Base-by-base conservation (phyloP, 2,113 vertebrate species). In the Ctenomys sociabilis region DNA sequence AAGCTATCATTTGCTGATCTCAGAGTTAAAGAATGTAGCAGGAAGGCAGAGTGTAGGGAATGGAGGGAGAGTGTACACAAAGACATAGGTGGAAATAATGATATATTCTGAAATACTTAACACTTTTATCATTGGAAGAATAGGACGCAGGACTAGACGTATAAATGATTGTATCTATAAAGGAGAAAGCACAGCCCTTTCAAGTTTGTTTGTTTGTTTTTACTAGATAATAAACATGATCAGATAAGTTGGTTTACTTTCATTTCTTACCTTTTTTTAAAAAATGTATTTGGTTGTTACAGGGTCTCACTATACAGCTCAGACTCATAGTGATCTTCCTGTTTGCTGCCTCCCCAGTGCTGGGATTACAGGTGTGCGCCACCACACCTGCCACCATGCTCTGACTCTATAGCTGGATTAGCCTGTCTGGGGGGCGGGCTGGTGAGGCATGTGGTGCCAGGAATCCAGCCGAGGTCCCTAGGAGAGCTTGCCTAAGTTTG, bases 171-270 rank as follows among this genome's bases (percentile, higher is more conserved):
- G 35, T 49, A 63, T 93, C 37, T 84, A 45, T 30, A 75, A 90
- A 45, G 45, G 95, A 49, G 52, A 94, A 90, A 92, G 90, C 73
- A 75, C 13, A 16, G 96, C 21, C 24, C 21, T 96, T 96, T 75
- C 40, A 95, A 68, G 54, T 68, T 61, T 49, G 61, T 61, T 88
- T 72, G 70, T 59, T 24, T 26, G 49, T 49, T 49, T 9, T 49
- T 49, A 63, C 88, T 45, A 49, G 9, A 12, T 95, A 88, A 82
- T 95, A 88, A 90, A 19, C 52, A 54, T 72, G 7, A 90, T 92
- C 72, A 83, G 72, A 88, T 97, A 96, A 94, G 32, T 91, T 54
- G 43, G 85, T 63, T 95, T 96, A 82, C 96, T 96, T 97, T 96
- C 63, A 91, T 92, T 97, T 93, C 49, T 57, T 57, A 16, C 54